A percentile compares a stretch with the other conserved stretches of the same genome.
Conservation (phyloP, 2,888 invertebrate genomes). For the Volucella zonaria region DNA sequence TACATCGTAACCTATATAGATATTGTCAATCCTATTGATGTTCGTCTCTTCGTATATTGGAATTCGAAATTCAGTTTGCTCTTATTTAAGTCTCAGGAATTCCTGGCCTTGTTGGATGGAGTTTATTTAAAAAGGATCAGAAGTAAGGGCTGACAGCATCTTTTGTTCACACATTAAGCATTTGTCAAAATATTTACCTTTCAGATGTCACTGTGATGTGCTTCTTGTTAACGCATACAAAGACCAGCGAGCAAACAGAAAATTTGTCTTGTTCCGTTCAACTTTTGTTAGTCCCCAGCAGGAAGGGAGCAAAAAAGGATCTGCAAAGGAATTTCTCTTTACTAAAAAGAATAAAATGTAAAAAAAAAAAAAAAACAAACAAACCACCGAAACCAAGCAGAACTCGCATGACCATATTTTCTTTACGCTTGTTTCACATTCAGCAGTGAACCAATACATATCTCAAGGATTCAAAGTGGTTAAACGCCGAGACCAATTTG, state of each 20-base stretch:
- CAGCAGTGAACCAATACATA: conserved; percentile 12
- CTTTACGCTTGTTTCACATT: conserved; percentile 13
- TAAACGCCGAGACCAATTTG: conserved; percentile 46
- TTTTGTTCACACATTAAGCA: conserved; percentile 75
- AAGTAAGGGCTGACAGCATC: conserved; percentile 74
- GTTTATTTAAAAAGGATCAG: conserved; percentile 56
- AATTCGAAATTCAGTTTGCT: conserved; percentile 24
- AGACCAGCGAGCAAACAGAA: background rate
- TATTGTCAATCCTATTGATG: conserved; percentile 4
- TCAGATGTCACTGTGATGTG: conserved; percentile 74
- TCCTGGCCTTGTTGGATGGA: background rate
- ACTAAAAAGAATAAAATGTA: conserved; percentile 12
- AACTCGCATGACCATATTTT: conserved; percentile 34
- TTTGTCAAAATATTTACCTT: conserved; percentile 77
- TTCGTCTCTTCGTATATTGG: conserved; percentile 20
- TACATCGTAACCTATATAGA: conserved; percentile 12
- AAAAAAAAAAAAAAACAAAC: conserved; percentile 9
- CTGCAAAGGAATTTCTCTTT: conserved; percentile 14
- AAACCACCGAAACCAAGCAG: background rate
- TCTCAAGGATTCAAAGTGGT: conserved; percentile 48
- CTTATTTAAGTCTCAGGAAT: background rate
- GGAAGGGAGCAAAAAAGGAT: conserved; percentile 9
- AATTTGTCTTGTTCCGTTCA: conserved; percentile 16
- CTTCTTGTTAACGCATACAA: conserved; percentile 57
- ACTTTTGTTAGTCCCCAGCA: conserved; percentile 10